Evolutionary conservation across 2,797 vertebrate species (phyloP).

Genomic region (Hypotaenidia philippensis): DNA sequence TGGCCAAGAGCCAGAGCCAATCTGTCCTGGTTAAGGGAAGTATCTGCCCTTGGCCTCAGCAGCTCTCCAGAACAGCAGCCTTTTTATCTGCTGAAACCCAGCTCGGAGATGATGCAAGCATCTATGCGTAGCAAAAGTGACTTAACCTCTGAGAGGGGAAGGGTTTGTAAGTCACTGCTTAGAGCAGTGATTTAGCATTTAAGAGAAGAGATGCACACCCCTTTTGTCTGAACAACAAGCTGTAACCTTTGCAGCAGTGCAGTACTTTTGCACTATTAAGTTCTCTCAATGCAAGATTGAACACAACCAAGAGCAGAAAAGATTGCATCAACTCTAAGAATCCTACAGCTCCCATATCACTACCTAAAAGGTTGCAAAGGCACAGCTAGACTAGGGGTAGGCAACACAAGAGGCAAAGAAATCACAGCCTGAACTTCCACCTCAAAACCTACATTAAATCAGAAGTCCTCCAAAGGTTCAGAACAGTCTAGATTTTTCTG

Average conservation of each 20-base stretch:
- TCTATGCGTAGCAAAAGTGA: background rate
- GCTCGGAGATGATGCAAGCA: background rate
- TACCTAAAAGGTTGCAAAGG: background rate
- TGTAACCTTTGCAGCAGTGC: background rate
- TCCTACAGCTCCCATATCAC: accelerated
- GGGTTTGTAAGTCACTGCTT: background rate
- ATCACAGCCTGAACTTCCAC: background rate
- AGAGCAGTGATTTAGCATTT: background rate
- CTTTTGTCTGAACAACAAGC: background rate
- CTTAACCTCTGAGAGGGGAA: background rate
- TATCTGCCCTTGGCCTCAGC: slow-evolving; percentile 22
- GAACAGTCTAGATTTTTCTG: background rate
- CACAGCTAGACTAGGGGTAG: background rate
- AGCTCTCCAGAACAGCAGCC: background rate
- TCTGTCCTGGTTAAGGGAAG: background rate
- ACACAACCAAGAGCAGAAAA: background rate
- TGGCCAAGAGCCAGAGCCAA: slow-evolving; percentile 30
- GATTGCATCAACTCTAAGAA: background rate
- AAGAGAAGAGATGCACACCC: background rate
- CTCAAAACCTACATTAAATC: background rate
- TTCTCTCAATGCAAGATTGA: background rate
- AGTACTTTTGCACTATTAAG: background rate
- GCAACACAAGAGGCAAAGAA: background rate
- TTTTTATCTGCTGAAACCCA: background rate
- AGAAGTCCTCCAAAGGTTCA: background rate